Evolutionary conservation across 2,888 invertebrate species (phyloP).

Genomic region (Pomacea canaliculata): DNA sequence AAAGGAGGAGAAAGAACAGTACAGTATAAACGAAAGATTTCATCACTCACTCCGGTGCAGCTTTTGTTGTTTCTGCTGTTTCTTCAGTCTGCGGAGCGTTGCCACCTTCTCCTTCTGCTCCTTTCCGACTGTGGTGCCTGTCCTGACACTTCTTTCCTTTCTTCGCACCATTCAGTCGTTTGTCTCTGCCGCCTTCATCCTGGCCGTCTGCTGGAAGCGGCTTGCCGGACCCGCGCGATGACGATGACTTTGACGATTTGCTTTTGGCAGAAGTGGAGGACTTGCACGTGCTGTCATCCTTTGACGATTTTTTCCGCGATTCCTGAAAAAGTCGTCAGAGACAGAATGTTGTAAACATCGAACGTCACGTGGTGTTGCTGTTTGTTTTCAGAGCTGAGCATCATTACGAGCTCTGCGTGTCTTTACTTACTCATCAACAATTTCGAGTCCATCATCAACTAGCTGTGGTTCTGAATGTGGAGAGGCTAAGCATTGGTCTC

Average conservation of each 20-base stretch:
- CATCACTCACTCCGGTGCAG: background rate
- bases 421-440: too few species aligned
- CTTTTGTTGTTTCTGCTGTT: background rate
- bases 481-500: too few species aligned
- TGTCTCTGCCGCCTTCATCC: background rate
- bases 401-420: too few species aligned
- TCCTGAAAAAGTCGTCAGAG: slow-evolving; percentile 1
- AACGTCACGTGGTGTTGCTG: too few species aligned
- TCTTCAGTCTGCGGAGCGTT: background rate
- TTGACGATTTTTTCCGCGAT: slow-evolving; percentile 10
- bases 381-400: too few species aligned
- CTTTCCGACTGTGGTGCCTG: slow-evolving; percentile 8
- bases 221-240: background rate
- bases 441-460: too few species aligned
- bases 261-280: background rate
- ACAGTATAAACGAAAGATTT: too few species aligned
- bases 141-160: slow-evolving; percentile 3
- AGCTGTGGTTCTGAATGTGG: too few species aligned
- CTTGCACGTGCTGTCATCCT: background rate
- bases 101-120: slow-evolving; percentile 2
- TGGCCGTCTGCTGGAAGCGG: background rate
- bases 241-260: background rate
- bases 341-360: too few species aligned
- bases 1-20: too few species aligned
- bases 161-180: slow-evolving; percentile 5